A percentile compares a stretch with the other conserved stretches of the same genome.
Conservation (phyloP, 2,888 invertebrate genomes). For the Leptinotarsa juncta region DNA sequence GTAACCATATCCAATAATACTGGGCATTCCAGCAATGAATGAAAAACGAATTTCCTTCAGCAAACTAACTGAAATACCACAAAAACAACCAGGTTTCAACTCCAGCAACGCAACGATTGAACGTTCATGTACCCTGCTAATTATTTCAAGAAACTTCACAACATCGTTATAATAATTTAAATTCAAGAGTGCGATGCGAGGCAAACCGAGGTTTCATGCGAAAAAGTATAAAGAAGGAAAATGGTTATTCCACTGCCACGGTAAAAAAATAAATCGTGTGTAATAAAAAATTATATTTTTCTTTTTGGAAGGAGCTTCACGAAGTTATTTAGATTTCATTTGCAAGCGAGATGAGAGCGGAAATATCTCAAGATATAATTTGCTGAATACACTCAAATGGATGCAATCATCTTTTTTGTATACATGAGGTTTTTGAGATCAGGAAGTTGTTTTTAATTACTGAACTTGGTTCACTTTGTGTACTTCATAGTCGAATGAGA, state of each 20-base stretch:
- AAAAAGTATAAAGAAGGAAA: neutral
- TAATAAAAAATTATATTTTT: neutral
- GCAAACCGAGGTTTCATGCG: neutral
- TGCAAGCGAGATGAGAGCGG: too few species aligned
- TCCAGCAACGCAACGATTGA: neutral
- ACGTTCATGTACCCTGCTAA: neutral
- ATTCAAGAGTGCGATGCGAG: neutral
- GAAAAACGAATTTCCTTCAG: neutral
- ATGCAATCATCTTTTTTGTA: neutral
- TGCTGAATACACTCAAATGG: neutral
- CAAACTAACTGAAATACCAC: neutral
- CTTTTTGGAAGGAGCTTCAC: neutral
- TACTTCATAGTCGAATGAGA: too few species aligned
- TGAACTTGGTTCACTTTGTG: too few species aligned
- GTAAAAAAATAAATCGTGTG: neutral
- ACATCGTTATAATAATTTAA: neutral
- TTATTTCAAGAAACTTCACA: neutral
- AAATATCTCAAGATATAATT: neutral
- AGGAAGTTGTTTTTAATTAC: too few species aligned
- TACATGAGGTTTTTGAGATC: neutral
- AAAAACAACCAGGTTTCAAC: conserved; percentile 1
- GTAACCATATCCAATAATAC: neutral
- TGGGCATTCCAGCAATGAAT: neutral
- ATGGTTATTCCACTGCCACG: neutral
- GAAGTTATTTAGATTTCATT: neutral